Evolutionary conservation across 2,797 vertebrate genomes (phyloP).

Genomic region (Gephyroberyx darwinii): DNA sequence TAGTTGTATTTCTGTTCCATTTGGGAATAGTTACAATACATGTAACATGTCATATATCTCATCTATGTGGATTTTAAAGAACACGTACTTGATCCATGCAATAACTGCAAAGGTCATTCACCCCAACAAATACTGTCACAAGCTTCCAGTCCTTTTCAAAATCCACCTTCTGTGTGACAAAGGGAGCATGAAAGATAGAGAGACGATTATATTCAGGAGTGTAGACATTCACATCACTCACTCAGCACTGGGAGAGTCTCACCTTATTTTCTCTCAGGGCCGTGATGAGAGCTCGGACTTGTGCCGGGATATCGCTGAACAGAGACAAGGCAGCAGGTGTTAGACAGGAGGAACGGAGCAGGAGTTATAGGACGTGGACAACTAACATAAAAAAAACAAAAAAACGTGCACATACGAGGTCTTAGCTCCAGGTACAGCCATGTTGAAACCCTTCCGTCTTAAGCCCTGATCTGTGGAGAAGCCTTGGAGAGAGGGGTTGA

Average conservation of each 20-base stretch:
- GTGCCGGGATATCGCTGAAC: conserved; percentile 83
- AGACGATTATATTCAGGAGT: background rate
- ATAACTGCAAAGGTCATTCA: conserved; percentile 88
- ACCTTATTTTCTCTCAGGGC: conserved; percentile 84
- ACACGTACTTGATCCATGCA: conserved; percentile 85
- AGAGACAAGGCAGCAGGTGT: conserved; percentile 1
- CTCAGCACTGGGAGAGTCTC: conserved; percentile 42
- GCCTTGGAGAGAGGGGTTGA: conserved; percentile 85
- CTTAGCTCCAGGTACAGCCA: conserved; percentile 80
- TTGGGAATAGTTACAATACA: background rate
- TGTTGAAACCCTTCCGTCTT: conserved; percentile 84
- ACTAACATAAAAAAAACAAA: background rate
- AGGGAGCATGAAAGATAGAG: background rate
- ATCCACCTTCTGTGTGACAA: conserved; percentile 81
- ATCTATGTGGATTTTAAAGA: background rate
- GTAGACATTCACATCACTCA: background rate
- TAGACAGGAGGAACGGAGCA: background rate
- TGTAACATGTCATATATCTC: background rate
- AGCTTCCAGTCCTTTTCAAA: conserved; percentile 93
- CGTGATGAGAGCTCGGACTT: conserved; percentile 82
- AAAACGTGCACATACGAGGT: conserved; percentile 77
- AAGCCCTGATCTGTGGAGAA: conserved; percentile 81
- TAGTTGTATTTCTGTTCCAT: background rate
- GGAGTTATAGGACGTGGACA: background rate
- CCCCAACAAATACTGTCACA: conserved; percentile 88